Evolutionary conservation across 2,797 vertebrate species (phyloP).

Genomic region (Taeniopygia guttata): DNA sequence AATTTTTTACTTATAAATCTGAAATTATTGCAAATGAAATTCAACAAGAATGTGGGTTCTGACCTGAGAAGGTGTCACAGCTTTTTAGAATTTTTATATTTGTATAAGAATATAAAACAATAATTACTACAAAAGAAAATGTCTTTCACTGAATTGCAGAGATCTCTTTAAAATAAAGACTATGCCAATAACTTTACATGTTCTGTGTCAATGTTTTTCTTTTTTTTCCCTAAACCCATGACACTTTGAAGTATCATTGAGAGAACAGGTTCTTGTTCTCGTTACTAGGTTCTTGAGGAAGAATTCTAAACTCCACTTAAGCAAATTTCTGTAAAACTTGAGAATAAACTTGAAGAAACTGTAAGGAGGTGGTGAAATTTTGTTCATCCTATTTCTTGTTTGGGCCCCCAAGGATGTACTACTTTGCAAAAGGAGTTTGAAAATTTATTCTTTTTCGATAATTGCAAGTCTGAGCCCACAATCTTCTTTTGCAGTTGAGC

Average conservation of each 20-base stretch:
- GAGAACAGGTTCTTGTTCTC: background rate
- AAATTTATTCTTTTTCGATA: background rate
- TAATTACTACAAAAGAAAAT: background rate
- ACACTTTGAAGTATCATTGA: background rate
- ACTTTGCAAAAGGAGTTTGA: background rate
- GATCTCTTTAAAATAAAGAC: background rate
- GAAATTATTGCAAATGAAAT: background rate
- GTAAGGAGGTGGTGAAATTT: background rate
- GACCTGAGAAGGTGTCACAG: background rate
- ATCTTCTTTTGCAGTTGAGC: background rate
- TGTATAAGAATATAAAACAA: background rate
- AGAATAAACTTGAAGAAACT: background rate
- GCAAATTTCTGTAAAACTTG: background rate
- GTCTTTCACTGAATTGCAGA: background rate
- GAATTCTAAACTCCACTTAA: background rate
- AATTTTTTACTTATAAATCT: background rate
- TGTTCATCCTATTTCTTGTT: background rate
- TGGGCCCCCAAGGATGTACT: background rate
- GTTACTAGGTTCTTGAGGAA: background rate
- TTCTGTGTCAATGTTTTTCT: background rate
- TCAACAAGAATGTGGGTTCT: background rate
- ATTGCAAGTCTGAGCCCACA: background rate
- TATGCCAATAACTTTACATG: background rate
- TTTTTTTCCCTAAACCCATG: background rate
- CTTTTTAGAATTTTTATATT: conserved; percentile 25